Percentiles rank a stretch among this genome's conserved stretches.
Conservation (phyloP, 2,113 vertebrate species). For the Notarius quadriscutis region DNA sequence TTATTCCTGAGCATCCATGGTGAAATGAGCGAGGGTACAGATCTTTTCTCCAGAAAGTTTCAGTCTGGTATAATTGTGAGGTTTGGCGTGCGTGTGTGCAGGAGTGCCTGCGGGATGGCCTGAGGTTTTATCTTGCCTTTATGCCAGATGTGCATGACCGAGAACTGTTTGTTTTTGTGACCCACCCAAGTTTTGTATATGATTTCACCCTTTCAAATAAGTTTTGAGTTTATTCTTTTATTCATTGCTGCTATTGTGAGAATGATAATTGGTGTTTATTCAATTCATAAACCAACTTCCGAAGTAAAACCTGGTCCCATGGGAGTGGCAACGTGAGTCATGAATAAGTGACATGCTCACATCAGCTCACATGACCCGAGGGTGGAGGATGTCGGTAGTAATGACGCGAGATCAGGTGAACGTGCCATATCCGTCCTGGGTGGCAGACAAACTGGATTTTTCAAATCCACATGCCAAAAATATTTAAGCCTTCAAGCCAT, state of each 20-base stretch:
- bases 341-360: constrained; percentile 52
- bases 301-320: background rate
- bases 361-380: constrained; percentile 44
- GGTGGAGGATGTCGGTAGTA: constrained; percentile 25
- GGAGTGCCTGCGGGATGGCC: background rate
- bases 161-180: background rate
- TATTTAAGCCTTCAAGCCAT: background rate
- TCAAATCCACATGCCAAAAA: background rate
- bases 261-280: background rate
- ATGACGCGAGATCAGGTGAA: constrained; percentile 53
- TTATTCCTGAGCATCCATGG: background rate
- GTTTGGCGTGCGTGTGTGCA: background rate
- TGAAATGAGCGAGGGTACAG: background rate
- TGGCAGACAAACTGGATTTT: constrained; percentile 43
- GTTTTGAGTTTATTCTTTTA: background rate
- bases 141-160: background rate
- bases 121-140: background rate
- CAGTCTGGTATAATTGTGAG: background rate
- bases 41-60: background rate
- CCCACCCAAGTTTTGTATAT: background rate
- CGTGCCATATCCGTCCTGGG: constrained; percentile 49
- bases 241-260: background rate
- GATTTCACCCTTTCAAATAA: background rate
- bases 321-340: constrained; percentile 35
- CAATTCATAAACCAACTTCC: background rate